Evolutionary conservation across 37 sponge, comb jelly and placozoan genomes (phyloP).

Genomic region (Crambe crambe): DNA sequence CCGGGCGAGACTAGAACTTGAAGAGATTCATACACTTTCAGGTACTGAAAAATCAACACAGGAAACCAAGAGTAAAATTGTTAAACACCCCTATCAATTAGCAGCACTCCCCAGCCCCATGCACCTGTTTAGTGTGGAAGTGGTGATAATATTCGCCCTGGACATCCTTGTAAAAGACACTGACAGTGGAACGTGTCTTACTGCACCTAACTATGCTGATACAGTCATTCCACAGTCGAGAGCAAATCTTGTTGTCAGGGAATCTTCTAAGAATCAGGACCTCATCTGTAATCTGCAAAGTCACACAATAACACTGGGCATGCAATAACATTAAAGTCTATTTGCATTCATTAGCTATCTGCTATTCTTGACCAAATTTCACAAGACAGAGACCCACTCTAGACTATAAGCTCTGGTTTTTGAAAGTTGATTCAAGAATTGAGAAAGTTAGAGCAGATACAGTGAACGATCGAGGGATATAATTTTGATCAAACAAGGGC

Average conservation of each 20-base stretch:
- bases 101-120: too few relatives aligned
- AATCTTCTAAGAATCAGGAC: constrained; percentile 47
- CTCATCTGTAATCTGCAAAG: constrained; percentile 50
- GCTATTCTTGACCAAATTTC: too few relatives aligned
- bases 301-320: too few relatives aligned
- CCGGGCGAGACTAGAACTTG: constrained; percentile 1
- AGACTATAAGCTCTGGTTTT: too few relatives aligned
- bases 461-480: too few relatives aligned
- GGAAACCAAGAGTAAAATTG: neutral
- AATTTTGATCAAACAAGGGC: too few relatives aligned
- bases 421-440: too few relatives aligned
- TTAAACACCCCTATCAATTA: neutral
- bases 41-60: constrained; percentile 10
- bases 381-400: too few relatives aligned
- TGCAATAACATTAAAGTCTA: too few relatives aligned
- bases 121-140: constrained; percentile 72
- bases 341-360: too few relatives aligned
- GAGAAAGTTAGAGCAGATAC: too few relatives aligned
- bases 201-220: constrained; percentile 20
- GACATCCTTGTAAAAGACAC: constrained; percentile 19
- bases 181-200: constrained; percentile 21
- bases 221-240: constrained; percentile 64
- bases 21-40: constrained; percentile 35
- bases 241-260: constrained; percentile 45
- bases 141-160: constrained; percentile 44